phyloP scores from a whole-genome alignment of 2,113 vertebrate species.

The Morone chrysops region DNA sequence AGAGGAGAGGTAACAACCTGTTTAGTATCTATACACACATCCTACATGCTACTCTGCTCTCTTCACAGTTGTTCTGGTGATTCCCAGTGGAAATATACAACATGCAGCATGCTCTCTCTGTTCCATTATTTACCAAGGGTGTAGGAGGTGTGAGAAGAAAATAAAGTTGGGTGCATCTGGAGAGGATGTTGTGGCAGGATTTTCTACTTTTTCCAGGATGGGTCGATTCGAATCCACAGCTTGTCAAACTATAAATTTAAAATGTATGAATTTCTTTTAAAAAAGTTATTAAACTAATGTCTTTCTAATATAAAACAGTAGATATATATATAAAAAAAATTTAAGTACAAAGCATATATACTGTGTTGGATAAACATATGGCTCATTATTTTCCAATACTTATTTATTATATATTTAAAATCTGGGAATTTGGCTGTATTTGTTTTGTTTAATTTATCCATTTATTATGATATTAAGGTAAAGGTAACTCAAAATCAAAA shows the following conservation, averaged over 20 bases:
- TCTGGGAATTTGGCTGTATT: not conserved
- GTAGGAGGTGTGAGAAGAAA: conserved; percentile 51
- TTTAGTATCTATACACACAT: conserved; percentile 35
- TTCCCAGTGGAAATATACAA: conserved; percentile 12
- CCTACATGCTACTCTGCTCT: conserved; percentile 39
- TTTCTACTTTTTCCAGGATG: conserved; percentile 29
- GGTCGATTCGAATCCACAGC: not conserved
- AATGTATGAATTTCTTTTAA: not conserved
- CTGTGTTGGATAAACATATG: not conserved
- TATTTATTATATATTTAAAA: not conserved
- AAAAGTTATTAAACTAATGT: not conserved
- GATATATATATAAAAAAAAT: conserved; percentile 2
- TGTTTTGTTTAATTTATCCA: not conserved
- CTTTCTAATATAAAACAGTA: not conserved
- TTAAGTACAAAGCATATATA: no score
- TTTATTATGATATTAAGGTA: no score
- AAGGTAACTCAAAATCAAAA: not conserved
- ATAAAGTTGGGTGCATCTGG: conserved; percentile 32
- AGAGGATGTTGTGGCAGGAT: conserved; percentile 22
- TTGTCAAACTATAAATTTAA: not conserved
- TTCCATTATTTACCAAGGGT: conserved; percentile 23
- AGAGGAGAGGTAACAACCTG: conserved; percentile 89
- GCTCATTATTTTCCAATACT: not conserved
- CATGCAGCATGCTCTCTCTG: not conserved
- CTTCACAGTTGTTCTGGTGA: conserved; percentile 24